Base-by-base conservation (phyloP, 2,113 vertebrate genomes). In the Uropsilus gracilis region DNA sequence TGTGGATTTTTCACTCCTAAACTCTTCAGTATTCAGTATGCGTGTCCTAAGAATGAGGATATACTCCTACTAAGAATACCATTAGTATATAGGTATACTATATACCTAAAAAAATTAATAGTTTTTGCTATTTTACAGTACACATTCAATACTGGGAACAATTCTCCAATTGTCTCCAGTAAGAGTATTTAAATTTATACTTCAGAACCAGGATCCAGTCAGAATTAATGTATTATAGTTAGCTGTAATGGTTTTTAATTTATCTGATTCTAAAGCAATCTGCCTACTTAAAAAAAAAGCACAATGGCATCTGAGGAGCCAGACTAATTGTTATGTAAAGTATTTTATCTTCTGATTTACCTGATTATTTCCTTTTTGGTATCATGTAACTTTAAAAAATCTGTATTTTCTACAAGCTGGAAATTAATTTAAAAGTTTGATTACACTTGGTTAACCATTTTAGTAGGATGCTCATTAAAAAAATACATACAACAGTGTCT, bases 231-330 rank as follows among this genome's bases (percentile, higher is more conserved):
- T 1, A 55, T 80, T 78, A 39, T 44, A 66, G 84, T 93, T 80
- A 73, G 75, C 77, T 42, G 6, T 86, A 72, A 50, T 1, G 8
- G 42, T 8, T 80, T 78, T 69, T 81, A 81, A 46, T 88, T 42
- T 91, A 14, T 89, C 84, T 94, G 69, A 73, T 85, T 95, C 66
- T 91, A 68, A 95, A 88, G 55, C 5, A 75, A 34, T 73, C 11
- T 32, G 14, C 14, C 20, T n/a, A 53, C 8, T 68, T 76, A 71
- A 68, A 39, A 61, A 61, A 61, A 53, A 71, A 77, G 89, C 83
- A 61, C 22, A 42, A n/a, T 86, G 85, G 16, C 26, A 44, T 6
- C 57, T 64, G 22, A 88, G 46, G 63, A 88, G 63, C 32, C 61
- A 68, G 61, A 17, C 8, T 28, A 68, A 8, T 64, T 64, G 20